Percentiles rank a stretch among this genome's conserved stretches.
These are phyloP conservation scores for Ichneumon xanthorius DNA, from an alignment of 2,888 invertebrate species.

Conservation along the genomic window DNA sequence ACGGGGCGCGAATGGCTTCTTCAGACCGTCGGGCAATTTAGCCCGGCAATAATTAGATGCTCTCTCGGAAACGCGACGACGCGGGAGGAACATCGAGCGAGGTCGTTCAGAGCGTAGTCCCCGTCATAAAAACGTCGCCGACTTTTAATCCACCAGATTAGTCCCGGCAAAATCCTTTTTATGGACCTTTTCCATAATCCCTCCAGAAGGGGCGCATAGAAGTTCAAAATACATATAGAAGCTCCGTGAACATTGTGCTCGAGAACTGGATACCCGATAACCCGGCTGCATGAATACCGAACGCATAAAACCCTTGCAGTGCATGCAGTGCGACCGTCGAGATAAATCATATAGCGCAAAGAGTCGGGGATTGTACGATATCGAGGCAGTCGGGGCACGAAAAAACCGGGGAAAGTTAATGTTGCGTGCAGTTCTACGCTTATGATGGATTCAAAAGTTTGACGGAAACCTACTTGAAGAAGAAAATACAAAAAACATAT, in stretches of 20 bases:
- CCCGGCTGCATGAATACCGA: conserved; percentile 28
- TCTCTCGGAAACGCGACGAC: not conserved
- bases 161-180: not conserved
- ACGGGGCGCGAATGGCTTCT: not conserved
- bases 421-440: no score
- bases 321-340: not conserved
- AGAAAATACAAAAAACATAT: no score
- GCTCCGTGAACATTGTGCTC: not conserved
- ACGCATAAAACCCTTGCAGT: not conserved
- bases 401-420: no score
- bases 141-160: conserved; percentile 11
- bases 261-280: conserved; percentile 12
- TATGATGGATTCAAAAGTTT: no score
- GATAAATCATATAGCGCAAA: conserved; percentile 16
- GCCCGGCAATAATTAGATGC: not conserved
- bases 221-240: conserved; percentile 8
- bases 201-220: not conserved
- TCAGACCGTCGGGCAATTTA: not conserved
- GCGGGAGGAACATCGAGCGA: not conserved
- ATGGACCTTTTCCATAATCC: not conserved
- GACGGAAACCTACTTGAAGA: no score
- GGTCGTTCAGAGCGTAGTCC: not conserved
- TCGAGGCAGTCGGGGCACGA: no score
- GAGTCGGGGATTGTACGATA: not conserved
- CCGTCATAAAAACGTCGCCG: conserved; percentile 21